Conservation (phyloP, 2,113 vertebrate genomes). For the Crocuta crocuta region DNA sequence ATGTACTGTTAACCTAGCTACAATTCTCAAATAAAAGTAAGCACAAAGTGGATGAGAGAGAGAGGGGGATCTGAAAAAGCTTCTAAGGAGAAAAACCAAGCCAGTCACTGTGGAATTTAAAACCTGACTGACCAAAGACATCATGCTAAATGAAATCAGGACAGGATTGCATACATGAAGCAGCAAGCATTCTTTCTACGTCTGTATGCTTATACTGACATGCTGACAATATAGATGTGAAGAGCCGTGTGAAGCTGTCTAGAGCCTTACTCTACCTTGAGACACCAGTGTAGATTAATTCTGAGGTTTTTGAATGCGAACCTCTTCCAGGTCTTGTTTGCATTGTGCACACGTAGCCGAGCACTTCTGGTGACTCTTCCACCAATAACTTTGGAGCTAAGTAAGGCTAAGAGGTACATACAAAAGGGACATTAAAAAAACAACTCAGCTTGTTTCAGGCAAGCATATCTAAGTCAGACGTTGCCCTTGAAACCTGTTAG, state of each 20-base stretch:
- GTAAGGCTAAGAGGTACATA: background rate
- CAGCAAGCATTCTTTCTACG: background rate
- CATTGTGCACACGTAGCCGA: background rate
- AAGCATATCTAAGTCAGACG: background rate
- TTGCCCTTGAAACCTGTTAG: background rate
- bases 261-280: background rate
- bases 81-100: conserved; percentile 27
- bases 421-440: background rate
- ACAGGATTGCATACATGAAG: background rate
- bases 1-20: background rate
- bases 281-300: background rate
- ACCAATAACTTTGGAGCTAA: background rate
- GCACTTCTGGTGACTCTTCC: background rate
- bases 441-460: background rate
- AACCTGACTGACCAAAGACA: conserved; percentile 5
- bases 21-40: background rate
- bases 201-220: background rate
- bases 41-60: background rate
- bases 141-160: background rate
- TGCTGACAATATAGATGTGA: background rate
- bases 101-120: background rate
- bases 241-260: background rate
- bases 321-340: background rate
- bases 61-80: background rate
- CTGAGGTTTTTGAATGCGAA: background rate